Base-by-base conservation (phyloP, 2,888 invertebrate genomes). In the Cylindroiulus punctatus region DNA sequence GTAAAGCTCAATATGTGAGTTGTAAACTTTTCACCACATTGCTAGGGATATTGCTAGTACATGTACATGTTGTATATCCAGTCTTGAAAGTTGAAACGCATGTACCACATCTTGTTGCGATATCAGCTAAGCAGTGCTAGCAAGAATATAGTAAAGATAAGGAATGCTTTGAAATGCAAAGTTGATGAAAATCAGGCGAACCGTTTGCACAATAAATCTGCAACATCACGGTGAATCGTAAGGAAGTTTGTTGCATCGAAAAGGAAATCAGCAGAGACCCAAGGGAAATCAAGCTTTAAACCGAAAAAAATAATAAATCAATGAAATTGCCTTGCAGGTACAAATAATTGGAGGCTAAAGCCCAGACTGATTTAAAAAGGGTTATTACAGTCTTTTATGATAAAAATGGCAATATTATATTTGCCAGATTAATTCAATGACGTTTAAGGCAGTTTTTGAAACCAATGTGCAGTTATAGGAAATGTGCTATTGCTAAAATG, bases 251-350 rank as follows among this genome's bases (percentile, higher is more conserved):
- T 36, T 65, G 26, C 65, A 65, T 26, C 26, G 26, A 65, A 22
- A 65, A 26, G 8, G 65, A 8, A 47, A 47, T 47, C 47, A 14
- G 17, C 47, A 1, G 12, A 65, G 12, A 65, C 65, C 65, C 10
- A 65, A 65, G 65, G 65, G 65, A 65, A 65, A 65, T 65, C 65
- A 65, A 22, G 26, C 22, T 26, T 65, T 65, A 26, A 65, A 65
- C 8, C 65, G 2, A 26, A 65, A 10, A 65, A 10, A 65, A 26
- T 26, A 65, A 65, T 65, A 65, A 65, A 65, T 65, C 65, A 65
- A 22, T 65, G 12, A 26, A 65, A 26, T 22, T 65, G 22, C 65
- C 12, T 1, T 44, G 26, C 26, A 65, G 65, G 26, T 65, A 65
- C 3, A 65, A 65, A 12, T 65, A 65, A 65, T 65, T 65, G 22